Base-by-base conservation (phyloP, 2,888 invertebrate species). In the Zele albiditarsus region DNA sequence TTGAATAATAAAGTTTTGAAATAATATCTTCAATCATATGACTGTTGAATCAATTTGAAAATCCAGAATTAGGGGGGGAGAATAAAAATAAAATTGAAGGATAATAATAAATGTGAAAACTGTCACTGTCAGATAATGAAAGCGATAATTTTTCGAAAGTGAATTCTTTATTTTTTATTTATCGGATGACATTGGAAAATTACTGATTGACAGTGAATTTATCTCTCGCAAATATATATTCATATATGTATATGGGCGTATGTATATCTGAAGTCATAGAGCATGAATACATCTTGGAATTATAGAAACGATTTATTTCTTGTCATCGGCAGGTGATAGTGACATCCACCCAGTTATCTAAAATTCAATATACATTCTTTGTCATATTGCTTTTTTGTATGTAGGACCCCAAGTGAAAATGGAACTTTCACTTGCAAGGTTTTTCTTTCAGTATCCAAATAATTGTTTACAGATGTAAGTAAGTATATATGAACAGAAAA, bases 271-370 rank as follows among this genome's bases (percentile, higher is more conserved):
- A 20, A 53, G 53, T 63, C 33, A 63, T 33, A 33, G 20, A 4
- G n/a, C 33, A 77, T 77, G 76, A 77, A 77, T 74, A 77, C 75
- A 72, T 75, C 78, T 77, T 75, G 77, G 77, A 67, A 77, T 77
- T 77, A 78, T 74, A 80, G 77, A 80, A 78, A 80, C 78, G 81
- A 82, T 83, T 82, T 82, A 79, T 79, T 83, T 74, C 79, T 75
- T 78, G 82, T 83, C 82, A 80, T 53, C 76, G 80, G 80, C 83
- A 83, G 83, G 70, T 79, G 79, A 73, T 71, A 74, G 57, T 74
- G 77, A 72, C 75, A 75, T 78, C 53, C 74, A 75, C 77, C 53
- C 53, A 76, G 66, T 46, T 66, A 75, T 53, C 77, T 78, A 77
- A 71, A 71, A 20, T 73, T 76, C 72, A 75, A 69, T 46, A 71